phyloP scores from a whole-genome alignment of 2,113 vertebrate species.

The Jaculus jaculus region DNA sequence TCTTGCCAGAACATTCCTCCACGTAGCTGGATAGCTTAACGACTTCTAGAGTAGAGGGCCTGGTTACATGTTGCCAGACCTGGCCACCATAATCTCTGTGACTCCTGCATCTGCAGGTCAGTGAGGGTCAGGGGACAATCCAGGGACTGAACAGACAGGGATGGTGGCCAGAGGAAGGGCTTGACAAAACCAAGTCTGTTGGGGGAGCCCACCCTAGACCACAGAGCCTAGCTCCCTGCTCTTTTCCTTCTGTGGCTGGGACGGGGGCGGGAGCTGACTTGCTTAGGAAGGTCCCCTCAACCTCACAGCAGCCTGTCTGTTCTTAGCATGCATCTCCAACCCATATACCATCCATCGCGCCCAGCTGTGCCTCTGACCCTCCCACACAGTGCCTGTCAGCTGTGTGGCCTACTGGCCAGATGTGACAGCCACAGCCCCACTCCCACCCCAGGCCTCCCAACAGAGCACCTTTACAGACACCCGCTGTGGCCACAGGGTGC shows the following conservation, averaged over 20 bases:
- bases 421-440: background rate
- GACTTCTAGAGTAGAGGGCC: background rate
- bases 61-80: background rate
- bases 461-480: background rate
- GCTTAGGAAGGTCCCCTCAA: background rate
- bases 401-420: conserved; percentile 35
- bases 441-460: background rate
- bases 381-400: conserved; percentile 17
- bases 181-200: background rate
- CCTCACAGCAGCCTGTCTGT: background rate
- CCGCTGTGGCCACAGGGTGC: background rate
- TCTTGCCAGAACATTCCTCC: background rate
- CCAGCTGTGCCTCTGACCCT: background rate
- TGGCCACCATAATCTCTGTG: rapidly evolving
- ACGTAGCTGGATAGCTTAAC: background rate
- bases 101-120: background rate
- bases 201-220: background rate
- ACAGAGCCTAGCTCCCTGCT: background rate
- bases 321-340: background rate
- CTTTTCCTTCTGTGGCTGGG: background rate
- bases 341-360: background rate
- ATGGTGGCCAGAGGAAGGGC: background rate
- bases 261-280: background rate
- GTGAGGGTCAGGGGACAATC: background rate
- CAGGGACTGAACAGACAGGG: background rate